Conservation (phyloP, 2,888 invertebrate genomes). For the Drosophila koepferae region DNA sequence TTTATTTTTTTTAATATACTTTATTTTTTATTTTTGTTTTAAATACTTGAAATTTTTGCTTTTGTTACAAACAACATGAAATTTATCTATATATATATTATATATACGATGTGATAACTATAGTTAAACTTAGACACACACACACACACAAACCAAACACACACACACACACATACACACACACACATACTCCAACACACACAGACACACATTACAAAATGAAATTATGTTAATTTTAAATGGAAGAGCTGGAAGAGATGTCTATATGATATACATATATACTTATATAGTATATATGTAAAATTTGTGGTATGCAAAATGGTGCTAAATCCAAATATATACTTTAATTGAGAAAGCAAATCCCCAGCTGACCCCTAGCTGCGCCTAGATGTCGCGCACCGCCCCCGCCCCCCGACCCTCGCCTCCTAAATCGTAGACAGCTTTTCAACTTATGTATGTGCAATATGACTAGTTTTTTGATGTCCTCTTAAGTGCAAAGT, state of each 20-base stretch:
- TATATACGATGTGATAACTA: slow-evolving; percentile 74
- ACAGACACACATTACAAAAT: slow-evolving; percentile 65
- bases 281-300: slow-evolving; percentile 28
- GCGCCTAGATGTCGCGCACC: slow-evolving; percentile 4
- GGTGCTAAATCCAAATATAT: slow-evolving; percentile 85
- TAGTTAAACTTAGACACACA: slow-evolving; percentile 72
- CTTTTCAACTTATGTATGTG: slow-evolving; percentile 84
- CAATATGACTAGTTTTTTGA: slow-evolving; percentile 85
- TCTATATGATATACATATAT: slow-evolving; percentile 18
- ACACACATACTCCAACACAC: no score
- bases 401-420: not conserved
- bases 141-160: slow-evolving; percentile 44
- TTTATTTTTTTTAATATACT: slow-evolving; percentile 65
- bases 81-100: slow-evolving; percentile 74
- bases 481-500: slow-evolving; percentile 51
- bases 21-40: slow-evolving; percentile 65
- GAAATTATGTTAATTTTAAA: slow-evolving; percentile 77
- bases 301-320: slow-evolving; percentile 81
- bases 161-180: slow-evolving; percentile 40
- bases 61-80: slow-evolving; percentile 71
- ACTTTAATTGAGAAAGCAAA: slow-evolving; percentile 56
- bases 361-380: slow-evolving; percentile 20
- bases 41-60: slow-evolving; percentile 50
- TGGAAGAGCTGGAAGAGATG: slow-evolving; percentile 25
- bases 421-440: slow-evolving; percentile 43